phyloP scores from a whole-genome alignment of 2,113 vertebrate genomes.

The Lasiurus cinereus region DNA sequence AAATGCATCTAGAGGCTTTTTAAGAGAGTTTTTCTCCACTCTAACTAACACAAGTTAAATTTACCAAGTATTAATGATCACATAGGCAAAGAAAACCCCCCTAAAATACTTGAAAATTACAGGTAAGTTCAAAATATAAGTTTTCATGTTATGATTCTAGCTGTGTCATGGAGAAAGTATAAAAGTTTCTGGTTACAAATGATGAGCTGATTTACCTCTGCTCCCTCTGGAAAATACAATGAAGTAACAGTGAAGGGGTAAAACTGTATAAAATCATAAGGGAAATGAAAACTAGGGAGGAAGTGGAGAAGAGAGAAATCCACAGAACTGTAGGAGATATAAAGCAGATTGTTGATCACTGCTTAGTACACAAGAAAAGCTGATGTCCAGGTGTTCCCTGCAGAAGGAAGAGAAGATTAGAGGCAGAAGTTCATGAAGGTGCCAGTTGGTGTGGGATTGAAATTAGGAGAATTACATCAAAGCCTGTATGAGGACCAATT shows the following conservation, averaged over 20 bases:
- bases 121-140: neutral
- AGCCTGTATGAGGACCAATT: neutral
- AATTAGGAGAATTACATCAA: neutral
- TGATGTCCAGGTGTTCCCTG: neutral
- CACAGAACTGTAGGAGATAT: neutral
- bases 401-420: neutral
- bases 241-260: slow-evolving; percentile 21
- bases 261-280: neutral
- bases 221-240: neutral
- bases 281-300: slow-evolving; percentile 3
- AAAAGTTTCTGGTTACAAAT: neutral
- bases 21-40: neutral
- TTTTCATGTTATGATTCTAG: neutral
- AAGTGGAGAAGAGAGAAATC: neutral
- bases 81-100: neutral
- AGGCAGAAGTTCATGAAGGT: neutral
- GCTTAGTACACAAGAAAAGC: neutral
- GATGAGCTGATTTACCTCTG: neutral
- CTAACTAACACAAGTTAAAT: slow-evolving; percentile 6
- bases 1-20: neutral
- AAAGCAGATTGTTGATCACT: neutral
- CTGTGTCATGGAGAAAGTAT: neutral
- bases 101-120: slow-evolving; percentile 25
- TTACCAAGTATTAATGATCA: neutral
- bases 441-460: neutral